A percentile compares a stretch with the other conserved stretches of the same genome.
Conservation (phyloP, 37 sponge, comb jelly and placozoan genomes). For the Theonella swinhoei region DNA sequence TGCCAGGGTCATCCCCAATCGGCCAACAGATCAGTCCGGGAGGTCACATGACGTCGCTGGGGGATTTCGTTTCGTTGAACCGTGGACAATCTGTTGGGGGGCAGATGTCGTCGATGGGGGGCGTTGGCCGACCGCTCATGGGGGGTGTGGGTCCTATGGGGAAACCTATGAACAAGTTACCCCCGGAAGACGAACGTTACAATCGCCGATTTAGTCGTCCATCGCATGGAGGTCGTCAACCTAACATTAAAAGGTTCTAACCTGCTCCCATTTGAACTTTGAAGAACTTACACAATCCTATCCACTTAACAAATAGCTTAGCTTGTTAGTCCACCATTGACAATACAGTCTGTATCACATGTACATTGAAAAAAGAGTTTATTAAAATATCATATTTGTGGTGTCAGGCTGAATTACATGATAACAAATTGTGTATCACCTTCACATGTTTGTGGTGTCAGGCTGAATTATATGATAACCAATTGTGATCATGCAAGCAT, state of each 20-base stretch:
- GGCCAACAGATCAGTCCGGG: background rate
- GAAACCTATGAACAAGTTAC: conserved; percentile 12
- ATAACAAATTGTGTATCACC: no score
- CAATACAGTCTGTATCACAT: no score
- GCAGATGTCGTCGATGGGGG: background rate
- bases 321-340: no score
- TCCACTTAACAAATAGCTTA: no score
- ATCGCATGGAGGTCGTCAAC: background rate
- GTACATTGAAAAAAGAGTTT: no score
- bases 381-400: no score
- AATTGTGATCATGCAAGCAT: no score
- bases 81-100: background rate
- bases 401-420: no score
- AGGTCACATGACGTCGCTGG: background rate
- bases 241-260: background rate
- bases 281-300: no score
- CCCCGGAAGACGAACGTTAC: conserved; percentile 50
- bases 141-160: background rate
- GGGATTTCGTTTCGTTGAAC: background rate
- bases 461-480: no score
- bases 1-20: background rate
- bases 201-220: conserved; percentile 15
- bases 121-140: background rate
- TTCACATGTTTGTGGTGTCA: no score
- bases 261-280: background rate